Evolutionary conservation across 2,888 invertebrate genomes (phyloP), one percentile per base, ranked within the genome.

Genomic region (Ctena decussata): DNA sequence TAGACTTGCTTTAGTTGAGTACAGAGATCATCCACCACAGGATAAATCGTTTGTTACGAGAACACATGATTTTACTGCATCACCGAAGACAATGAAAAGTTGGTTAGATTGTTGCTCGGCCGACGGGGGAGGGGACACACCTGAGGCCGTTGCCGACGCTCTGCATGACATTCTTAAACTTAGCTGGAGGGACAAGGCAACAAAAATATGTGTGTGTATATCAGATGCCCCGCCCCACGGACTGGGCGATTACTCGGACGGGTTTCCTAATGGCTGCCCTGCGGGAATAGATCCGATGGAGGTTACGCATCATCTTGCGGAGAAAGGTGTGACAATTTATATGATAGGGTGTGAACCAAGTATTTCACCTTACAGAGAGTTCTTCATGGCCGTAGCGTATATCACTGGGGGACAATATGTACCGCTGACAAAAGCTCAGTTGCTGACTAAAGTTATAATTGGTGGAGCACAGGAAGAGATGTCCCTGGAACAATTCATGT

Each of bases 191-290:
- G 75, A 74, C 2, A 87, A 92, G 1, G 89, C 94, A n/a, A 92
- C 93, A 6, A 93, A 93, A 80, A 92, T 94, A 32, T 91, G 91
- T 77, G 90, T 94, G 27, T 85, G 93, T 30, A 91, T 94, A n/a
- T 84, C 92, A 0, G 93, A 94, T 73, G 94, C 94, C 18, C 94
- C 94, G 0, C 94, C 94, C 6, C 94, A 94, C 74, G 94, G 93
- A 18, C 86, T 94, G 0, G 46, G 30, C 8, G 15, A 30, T 12
- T 89, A 91, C 3, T 86, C 88, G 5, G 92, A 93, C 83, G 76
- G 82, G 0, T 93, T 93, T 41, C 92, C 92, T 18, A 87, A 92
- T 80, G 93, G 94, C n/a, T 94, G 93, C 53, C 94, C 94, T 0
- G 80, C 74, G 18, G 91, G 91, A 30, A 87, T 90, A 5, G 93